phyloP scores from a whole-genome alignment of 2,797 vertebrate genomes.

The Synaphobranchus kaupii region DNA sequence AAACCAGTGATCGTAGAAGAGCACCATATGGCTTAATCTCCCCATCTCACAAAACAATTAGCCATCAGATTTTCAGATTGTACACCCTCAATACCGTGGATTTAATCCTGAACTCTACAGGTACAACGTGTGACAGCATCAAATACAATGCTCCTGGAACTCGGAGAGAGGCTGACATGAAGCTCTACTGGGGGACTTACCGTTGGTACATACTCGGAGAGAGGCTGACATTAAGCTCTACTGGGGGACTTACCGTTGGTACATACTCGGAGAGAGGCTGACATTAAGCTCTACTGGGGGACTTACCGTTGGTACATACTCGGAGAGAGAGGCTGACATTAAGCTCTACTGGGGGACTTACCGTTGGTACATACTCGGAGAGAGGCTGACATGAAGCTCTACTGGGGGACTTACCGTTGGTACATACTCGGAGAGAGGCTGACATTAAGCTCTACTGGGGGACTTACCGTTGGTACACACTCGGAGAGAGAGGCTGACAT shows the following conservation, averaged over 20 bases:
- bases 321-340: slow-evolving; percentile 53
- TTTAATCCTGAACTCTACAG: background rate
- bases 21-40: background rate
- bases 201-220: slow-evolving; percentile 79
- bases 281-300: background rate
- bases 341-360: slow-evolving; percentile 53
- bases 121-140: background rate
- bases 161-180: background rate
- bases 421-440: slow-evolving; percentile 71
- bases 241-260: too few species aligned
- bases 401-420: slow-evolving; percentile 70
- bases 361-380: slow-evolving; percentile 80
- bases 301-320: slow-evolving; percentile 81
- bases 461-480: slow-evolving; percentile 79
- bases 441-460: background rate
- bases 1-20: background rate
- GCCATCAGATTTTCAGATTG: background rate
- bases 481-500: slow-evolving; percentile 58
- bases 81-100: background rate
- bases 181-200: slow-evolving; percentile 58
- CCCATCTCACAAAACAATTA: background rate
- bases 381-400: background rate
- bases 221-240: background rate
- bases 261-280: too few species aligned
- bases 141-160: background rate